Base-by-base conservation (phyloP, 2,888 invertebrate species). In the Epirrhoe alternata region DNA sequence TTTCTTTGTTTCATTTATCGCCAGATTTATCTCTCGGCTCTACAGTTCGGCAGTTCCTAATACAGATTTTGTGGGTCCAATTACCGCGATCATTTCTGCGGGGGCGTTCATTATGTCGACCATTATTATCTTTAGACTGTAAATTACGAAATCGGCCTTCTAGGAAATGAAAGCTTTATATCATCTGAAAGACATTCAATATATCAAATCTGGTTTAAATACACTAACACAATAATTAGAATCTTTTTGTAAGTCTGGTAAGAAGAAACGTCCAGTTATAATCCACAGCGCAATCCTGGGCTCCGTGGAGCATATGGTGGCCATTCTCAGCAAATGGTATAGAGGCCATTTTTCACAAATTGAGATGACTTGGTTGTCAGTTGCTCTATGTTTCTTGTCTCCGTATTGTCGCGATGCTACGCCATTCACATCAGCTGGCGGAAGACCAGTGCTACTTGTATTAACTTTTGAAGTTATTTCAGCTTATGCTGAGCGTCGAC, bases 231-330 rank as follows among this genome's bases (percentile, higher is more conserved):
- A n/a, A n/a, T n/a, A n/a, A n/a, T n/a, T n/a, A n/a, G n/a, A n/a
- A n/a, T n/a, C n/a, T n/a, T n/a, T n/a, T n/a, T n/a, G 97, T 74
- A 98, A 98, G 81, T 94, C 95, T 69, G 97, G 98, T 12, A 98
- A 98, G 65, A 97, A 97, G 90, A 96, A 96, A 74, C 95, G 97
- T 6, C 99, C 99, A 0, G 99, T 99, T 24, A 99, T 99, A 72
- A 98, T 99, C 77, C 99, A 99, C 91, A 95, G 99, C 74, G 99
- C 99, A 0, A 96, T 99, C 76, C 94, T 99, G 0, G 99, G 99
- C 4, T 99, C 99, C 0, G 97, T 99, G 6, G 99, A 99, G 92
- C 95, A 99, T 30, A 98, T 99, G 98, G 96, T 99, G 69, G 99
- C 99, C 0, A 98, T 99, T 80, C 94, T 99, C 52, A 98, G 98